phyloP scores from a whole-genome alignment of 2,888 invertebrate species.

The Xestia rhomboidea region DNA sequence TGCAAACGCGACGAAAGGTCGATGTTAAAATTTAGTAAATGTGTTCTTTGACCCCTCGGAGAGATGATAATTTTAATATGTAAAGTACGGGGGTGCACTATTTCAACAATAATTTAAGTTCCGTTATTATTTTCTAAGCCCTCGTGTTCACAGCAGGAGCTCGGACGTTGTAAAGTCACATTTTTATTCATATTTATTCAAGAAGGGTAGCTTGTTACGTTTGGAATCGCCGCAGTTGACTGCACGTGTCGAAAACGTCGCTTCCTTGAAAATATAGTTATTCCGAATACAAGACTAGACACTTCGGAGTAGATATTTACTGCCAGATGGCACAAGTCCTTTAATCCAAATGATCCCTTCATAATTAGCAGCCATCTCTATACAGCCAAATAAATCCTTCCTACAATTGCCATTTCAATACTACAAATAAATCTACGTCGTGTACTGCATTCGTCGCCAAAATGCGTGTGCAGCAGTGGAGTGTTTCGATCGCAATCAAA shows the following conservation, averaged over 20 bases:
- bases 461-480: conserved; percentile 73
- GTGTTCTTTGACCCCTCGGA: conserved; percentile 87
- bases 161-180: conserved; percentile 66
- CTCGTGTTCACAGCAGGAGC: conserved; percentile 76
- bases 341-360: conserved; percentile 82
- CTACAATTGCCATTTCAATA: conserved; percentile 86
- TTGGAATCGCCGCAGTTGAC: conserved; percentile 54
- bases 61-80: conserved; percentile 87
- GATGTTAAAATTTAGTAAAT: conserved; percentile 84
- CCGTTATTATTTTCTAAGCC: conserved; percentile 83
- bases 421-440: conserved; percentile 89
- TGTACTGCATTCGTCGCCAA: conserved; percentile 82
- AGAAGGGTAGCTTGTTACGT: conserved; percentile 64
- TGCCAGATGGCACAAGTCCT: conserved; percentile 80
- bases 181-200: conserved; percentile 72
- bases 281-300: conserved; percentile 37
- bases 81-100: conserved; percentile 85
- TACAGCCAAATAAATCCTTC: conserved; percentile 81
- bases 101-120: conserved; percentile 86
- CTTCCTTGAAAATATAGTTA: conserved; percentile 50
- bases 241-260: conserved; percentile 44
- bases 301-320: conserved; percentile 35
- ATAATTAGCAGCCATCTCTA: conserved; percentile 84
- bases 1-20: conserved; percentile 85
- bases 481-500: conserved; percentile 54